Percentiles rank a stretch among this genome's conserved stretches.
These are phyloP conservation scores for Polymixis flavicincta DNA, from an alignment of 2,888 invertebrate species.

Conservation along the genomic window DNA sequence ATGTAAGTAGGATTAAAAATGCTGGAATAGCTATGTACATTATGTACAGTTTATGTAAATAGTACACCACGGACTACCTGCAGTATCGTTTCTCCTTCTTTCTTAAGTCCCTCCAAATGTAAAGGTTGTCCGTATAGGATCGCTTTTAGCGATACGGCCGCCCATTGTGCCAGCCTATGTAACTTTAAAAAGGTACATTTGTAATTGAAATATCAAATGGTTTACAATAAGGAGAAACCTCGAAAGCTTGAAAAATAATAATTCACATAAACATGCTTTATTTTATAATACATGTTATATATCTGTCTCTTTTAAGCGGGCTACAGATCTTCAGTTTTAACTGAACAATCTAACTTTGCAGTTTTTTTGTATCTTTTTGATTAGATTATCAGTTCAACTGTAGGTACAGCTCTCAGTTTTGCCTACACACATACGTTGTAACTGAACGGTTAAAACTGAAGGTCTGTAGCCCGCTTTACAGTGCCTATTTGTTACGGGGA, in stretches of 20 bases:
- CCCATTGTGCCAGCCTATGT: slow-evolving; percentile 43
- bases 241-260: background rate
- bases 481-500: background rate
- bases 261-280: background rate
- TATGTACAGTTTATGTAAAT: slow-evolving; percentile 4
- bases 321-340: no score
- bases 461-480: no score
- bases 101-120: slow-evolving; percentile 10
- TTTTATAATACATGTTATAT: background rate
- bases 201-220: background rate
- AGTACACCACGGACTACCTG: slow-evolving; percentile 25
- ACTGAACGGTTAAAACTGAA: no score
- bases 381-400: no score
- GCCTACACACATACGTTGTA: no score
- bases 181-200: slow-evolving; percentile 35
- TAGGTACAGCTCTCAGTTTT: no score
- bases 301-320: no score
- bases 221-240: no score
- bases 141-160: slow-evolving; percentile 28
- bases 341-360: no score
- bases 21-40: background rate
- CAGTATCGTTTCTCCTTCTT: slow-evolving; percentile 14
- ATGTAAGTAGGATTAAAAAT: background rate
- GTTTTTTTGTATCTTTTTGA: no score
- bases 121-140: slow-evolving; percentile 16